These are phyloP conservation scores for Uropsilus gracilis DNA, from an alignment of 2,113 vertebrate genomes.

Conservation along the genomic window DNA sequence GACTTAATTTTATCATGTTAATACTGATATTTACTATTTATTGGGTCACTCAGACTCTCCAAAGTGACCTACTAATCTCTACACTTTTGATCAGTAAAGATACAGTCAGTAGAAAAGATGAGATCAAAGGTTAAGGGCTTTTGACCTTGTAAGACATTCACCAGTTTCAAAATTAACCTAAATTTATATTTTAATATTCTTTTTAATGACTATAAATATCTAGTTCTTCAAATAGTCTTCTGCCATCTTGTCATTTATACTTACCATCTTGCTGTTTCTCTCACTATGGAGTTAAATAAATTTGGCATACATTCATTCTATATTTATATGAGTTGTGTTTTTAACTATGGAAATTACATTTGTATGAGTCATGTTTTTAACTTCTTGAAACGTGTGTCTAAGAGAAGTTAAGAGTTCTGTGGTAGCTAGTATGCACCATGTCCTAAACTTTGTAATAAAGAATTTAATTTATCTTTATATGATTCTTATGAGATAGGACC, in stretches of 20 bases:
- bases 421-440: neutral
- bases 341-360: constrained; percentile 10
- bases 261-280: neutral
- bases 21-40: neutral
- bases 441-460: neutral
- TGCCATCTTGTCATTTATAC: neutral
- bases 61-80: neutral
- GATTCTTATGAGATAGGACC: neutral
- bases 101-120: neutral
- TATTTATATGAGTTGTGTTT: neutral
- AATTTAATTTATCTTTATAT: neutral
- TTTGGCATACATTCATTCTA: neutral
- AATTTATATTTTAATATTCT: constrained; percentile 14
- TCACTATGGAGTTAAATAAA: constrained; percentile 19
- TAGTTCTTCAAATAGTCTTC: constrained; percentile 26
- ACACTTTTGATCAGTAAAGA: neutral
- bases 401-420: neutral
- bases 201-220: constrained; percentile 32
- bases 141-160: neutral
- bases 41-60: neutral
- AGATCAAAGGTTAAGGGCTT: neutral
- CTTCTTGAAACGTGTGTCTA: neutral
- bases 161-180: neutral
- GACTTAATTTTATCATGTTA: neutral
- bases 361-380: neutral